Base-by-base conservation (phyloP, 2,797 vertebrate species). In the Sebastes aleutianus region DNA sequence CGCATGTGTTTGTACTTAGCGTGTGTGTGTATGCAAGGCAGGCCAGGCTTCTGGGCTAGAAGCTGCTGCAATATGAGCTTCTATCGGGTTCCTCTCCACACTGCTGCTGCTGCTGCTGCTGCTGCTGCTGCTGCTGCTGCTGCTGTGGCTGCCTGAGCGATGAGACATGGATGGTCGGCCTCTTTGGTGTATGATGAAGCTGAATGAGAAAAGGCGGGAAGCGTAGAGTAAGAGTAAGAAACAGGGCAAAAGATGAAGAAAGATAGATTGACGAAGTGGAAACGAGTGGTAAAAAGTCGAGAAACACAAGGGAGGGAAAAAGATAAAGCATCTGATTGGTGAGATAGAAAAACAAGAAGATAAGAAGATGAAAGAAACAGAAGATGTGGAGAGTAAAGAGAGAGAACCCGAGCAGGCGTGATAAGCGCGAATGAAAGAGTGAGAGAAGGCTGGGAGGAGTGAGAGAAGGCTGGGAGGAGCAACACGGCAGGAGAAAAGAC, bases 1-100 rank as follows among this genome's bases (percentile, higher is more conserved):
- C 74, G 72, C 91, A 91, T 88, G 74, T 92, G 91, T 92, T 93
- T 89, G 85, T 29, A 88, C 81, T 92, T 92, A 90, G 62, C 5
- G 61, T 65, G 73, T 83, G 20, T 79, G 32, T 80, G 36, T 61
- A 3, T 70, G 31, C 11, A 62, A 58, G 53, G 34, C 61, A 71
- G 32, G 59, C 58, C 65, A 31, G 79, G 67, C 77, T 86, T 80
- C 83, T 83, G 80, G 70, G 14, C 39, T 43, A 16, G 39, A 89
- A 89, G 82, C 88, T 80, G 7, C 78, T 66, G 63, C 83, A 83
- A 76, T 78, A 79, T 76, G 69, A 85, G 80, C 76, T 76, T 81
- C 77, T 80, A 66, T 88, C 62, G 82, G 64, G 74, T 72, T 84
- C 78, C 70, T 69, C 11, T 82, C 71, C 39, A 82, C 76, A 70